Conservation (phyloP, 2,888 invertebrate genomes). For the Meganola albula region DNA sequence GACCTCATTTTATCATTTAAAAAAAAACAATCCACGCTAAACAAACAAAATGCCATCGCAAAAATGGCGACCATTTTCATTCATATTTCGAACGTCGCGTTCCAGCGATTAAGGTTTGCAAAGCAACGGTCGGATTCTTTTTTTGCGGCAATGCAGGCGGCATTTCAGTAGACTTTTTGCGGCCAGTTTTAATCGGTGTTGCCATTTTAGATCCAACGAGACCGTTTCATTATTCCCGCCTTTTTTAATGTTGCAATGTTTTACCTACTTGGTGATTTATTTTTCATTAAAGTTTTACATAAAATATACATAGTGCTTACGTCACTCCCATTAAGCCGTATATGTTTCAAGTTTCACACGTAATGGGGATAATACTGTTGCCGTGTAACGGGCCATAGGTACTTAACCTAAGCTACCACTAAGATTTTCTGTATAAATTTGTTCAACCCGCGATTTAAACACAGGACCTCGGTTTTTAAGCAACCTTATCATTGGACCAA, state of each 20-base stretch:
- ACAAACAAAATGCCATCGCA: constrained; percentile 49
- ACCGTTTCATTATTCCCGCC: constrained; percentile 44
- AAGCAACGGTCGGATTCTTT: constrained; percentile 45
- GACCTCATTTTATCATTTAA: constrained; percentile 35
- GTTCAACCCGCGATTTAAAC: too few relatives aligned
- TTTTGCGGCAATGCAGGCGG: constrained; percentile 60
- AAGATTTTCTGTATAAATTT: too few relatives aligned
- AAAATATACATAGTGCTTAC: too few relatives aligned
- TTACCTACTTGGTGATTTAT: constrained; percentile 14
- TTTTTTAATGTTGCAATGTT: constrained; percentile 35
- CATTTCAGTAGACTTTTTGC: constrained; percentile 58
- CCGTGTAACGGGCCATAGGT: too few relatives aligned
- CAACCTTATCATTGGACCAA: too few relatives aligned
- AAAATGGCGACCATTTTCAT: constrained; percentile 54
- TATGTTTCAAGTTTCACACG: too few relatives aligned
- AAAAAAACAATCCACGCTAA: too few relatives aligned
- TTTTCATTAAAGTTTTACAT: constrained; percentile 21
- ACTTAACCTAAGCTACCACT: too few relatives aligned
- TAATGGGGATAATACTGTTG: too few relatives aligned
- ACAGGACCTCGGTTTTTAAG: too few relatives aligned
- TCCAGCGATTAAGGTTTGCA: constrained; percentile 56
- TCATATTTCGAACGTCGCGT: constrained; percentile 56
- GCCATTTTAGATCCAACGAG: constrained; percentile 52
- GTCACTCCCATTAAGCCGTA: too few relatives aligned
- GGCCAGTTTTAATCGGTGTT: constrained; percentile 69